Evolutionary conservation across 2,797 vertebrate species (phyloP).

Genomic region (Lates japonicus): DNA sequence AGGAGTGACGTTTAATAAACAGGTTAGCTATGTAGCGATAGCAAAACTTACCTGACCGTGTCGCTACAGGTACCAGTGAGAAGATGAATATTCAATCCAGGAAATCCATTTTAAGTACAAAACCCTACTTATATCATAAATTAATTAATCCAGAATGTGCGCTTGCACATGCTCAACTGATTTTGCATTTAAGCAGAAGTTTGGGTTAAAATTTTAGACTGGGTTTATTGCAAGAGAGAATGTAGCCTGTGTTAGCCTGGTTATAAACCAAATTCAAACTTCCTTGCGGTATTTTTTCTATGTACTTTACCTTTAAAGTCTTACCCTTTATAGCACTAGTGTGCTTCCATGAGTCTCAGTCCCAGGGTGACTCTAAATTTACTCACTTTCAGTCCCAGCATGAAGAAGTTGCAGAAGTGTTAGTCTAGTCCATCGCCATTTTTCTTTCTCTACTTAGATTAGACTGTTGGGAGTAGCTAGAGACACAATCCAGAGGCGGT

Average conservation of each 20-base stretch:
- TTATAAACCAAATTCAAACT: neutral
- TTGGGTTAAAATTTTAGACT: neutral
- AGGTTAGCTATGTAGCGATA: too few relatives aligned
- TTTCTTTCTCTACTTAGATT: slow-evolving; percentile 60
- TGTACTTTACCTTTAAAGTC: slow-evolving; percentile 11
- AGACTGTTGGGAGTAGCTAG: slow-evolving; percentile 56
- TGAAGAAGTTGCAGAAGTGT: slow-evolving; percentile 59
- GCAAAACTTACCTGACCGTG: too few relatives aligned
- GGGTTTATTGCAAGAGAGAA: neutral
- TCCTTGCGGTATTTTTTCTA: neutral
- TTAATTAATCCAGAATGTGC: neutral
- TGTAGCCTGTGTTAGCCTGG: neutral
- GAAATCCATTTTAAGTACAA: too few relatives aligned
- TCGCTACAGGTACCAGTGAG: neutral
- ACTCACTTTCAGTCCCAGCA: slow-evolving; percentile 48
- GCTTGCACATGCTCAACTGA: accelerated
- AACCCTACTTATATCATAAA: neutral
- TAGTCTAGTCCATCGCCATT: slow-evolving; percentile 57
- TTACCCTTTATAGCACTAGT: slow-evolving; percentile 22
- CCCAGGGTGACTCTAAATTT: slow-evolving; percentile 47
- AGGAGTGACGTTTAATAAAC: too few relatives aligned
- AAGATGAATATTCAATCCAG: too few relatives aligned
- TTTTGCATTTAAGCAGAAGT: neutral
- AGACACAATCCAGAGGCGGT: slow-evolving; percentile 54
- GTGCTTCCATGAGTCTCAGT: slow-evolving; percentile 57